A percentile compares a stretch with the other conserved stretches of the same genome.
Evolutionary conservation across 2,888 invertebrate species (phyloP).

Genomic region (Oscheius sp.): DNA sequence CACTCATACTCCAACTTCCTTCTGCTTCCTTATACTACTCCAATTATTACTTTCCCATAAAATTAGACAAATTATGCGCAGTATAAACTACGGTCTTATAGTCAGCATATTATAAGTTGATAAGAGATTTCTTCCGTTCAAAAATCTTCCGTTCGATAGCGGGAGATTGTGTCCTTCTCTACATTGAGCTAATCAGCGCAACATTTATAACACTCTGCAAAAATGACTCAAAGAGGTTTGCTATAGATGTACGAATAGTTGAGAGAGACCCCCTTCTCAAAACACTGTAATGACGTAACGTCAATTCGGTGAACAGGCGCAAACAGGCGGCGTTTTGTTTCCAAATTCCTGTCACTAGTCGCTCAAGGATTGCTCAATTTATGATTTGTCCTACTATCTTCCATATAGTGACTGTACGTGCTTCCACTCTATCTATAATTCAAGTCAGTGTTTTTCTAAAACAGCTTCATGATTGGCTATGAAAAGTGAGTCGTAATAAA

Average conservation of each 20-base stretch:
- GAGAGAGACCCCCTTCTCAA: constrained; percentile 1
- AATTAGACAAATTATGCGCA: background rate
- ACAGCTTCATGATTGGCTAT: no score
- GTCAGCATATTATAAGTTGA: constrained; percentile 3
- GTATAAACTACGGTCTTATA: background rate
- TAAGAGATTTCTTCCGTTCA: no score
- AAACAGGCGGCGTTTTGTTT: constrained; percentile 26
- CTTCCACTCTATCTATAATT: no score
- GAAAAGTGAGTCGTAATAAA: no score
- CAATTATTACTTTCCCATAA: no score
- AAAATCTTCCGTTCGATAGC: no score
- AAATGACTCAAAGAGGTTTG: background rate
- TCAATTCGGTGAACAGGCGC: constrained; percentile 29
- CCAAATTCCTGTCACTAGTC: constrained; percentile 26
- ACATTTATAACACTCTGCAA: no score
- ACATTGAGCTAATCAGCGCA: constrained; percentile 8
- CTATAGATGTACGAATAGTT: background rate
- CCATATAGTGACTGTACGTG: no score
- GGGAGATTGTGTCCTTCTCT: no score
- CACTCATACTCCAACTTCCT: no score
- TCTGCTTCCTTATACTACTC: no score
- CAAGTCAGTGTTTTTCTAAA: no score
- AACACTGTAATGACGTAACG: constrained; percentile 24
- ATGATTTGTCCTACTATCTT: background rate
- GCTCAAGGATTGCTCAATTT: background rate